Evolutionary conservation across 2,113 vertebrate genomes (phyloP), one percentile per base, ranked within the genome.

Genomic region (Cyprinodon tularosa): DNA sequence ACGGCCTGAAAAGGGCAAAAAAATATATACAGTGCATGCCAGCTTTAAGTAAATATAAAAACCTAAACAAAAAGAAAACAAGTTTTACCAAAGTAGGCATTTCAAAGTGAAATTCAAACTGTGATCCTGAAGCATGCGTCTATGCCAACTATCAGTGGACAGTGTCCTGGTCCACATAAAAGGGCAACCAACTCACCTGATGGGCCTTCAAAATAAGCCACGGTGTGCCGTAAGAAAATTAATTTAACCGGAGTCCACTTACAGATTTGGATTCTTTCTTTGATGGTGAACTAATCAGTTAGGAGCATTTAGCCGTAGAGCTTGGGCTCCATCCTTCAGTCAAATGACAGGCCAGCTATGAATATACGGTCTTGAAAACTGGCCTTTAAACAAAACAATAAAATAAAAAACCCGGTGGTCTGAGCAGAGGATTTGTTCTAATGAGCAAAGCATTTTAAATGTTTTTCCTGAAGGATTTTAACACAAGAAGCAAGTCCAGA

Each of bases 121-220:
- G 29, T 29, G 29, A 29, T 29, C 29, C 29, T 29, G 29, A 29
- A 29, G 29, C 29, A 29, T 29, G 29, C 1, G 29, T 29, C 29
- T 29, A 29, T 29, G 29, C 29, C 29, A 29, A 29, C 29, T 29
- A 29, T 29, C 2, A 29, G 29, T 29, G 29, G 29, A 29, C 29
- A 29, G 29, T 48, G 38, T 53, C 37, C 45, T 40, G 62, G 36
- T 17, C 45, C 42, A 65, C 62, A 20, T 20, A 12, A 14, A 39
- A 6, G 17, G 42, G 36, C 40, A 42, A 61, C 68, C 62, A 22
- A 74, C 72, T 74, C 72, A 74, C 72, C 72, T 74, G 37, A 66
- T 12, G n/a, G 40, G 48, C n/a, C 63, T 66, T 39, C 72, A 59
- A 50, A 65, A 48, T 59, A 59, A 39, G 20, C 39, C 14, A 45